Percentiles rank a stretch among this genome's conserved stretches.
Conservation (phyloP, 2,797 vertebrate species). For the Hippopotamyrus pictus region DNA sequence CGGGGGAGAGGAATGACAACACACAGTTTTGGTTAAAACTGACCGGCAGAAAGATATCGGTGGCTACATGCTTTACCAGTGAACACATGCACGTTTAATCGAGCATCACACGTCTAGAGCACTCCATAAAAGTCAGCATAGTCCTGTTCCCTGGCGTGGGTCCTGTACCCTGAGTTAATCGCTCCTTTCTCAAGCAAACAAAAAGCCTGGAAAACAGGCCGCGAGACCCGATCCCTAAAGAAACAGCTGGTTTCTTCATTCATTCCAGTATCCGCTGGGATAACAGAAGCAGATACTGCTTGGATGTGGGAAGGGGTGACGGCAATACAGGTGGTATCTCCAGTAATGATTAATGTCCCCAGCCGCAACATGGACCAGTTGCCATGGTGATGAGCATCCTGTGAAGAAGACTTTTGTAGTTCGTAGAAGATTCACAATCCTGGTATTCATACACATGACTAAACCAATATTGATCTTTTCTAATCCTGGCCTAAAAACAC, state of each 20-base stretch:
- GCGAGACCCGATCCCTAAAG: background rate
- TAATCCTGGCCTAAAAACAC: background rate
- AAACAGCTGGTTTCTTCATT: background rate
- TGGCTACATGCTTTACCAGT: background rate
- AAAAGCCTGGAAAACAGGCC: background rate
- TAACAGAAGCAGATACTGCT: background rate
- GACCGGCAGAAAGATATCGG: background rate
- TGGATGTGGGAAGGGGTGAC: background rate
- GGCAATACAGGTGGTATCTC: slow-evolving; percentile 10
- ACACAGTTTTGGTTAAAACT: background rate
- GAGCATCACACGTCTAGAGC: background rate
- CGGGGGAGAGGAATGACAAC: slow-evolving; percentile 14
- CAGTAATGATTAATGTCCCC: slow-evolving; percentile 25
- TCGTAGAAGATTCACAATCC: background rate
- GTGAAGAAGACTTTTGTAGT: background rate
- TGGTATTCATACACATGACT: background rate
- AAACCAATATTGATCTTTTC: background rate
- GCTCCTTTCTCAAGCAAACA: background rate
- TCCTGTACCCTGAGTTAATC: background rate
- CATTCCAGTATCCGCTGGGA: background rate
- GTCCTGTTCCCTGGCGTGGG: slow-evolving; percentile 8
- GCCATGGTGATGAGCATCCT: slow-evolving; percentile 27
- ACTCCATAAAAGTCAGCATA: background rate
- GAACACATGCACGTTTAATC: background rate
- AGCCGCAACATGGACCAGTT: slow-evolving; percentile 11